Conservation (phyloP, 2,797 vertebrate species). For the Tolypeutes matacus region DNA sequence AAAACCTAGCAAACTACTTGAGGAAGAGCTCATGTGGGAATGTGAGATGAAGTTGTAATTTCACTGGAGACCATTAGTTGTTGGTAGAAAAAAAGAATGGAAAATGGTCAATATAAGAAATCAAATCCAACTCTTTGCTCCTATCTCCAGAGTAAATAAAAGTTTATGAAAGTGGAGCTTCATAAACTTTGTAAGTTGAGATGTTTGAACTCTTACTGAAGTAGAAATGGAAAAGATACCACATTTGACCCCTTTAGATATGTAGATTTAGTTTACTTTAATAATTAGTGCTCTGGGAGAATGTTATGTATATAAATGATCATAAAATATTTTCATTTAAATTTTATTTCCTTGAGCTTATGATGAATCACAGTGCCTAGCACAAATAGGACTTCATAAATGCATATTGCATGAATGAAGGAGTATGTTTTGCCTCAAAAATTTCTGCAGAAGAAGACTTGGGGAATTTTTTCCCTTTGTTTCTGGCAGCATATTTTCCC, state of each 20-base stretch:
- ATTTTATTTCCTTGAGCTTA: background rate
- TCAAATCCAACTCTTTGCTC: background rate
- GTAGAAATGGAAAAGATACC: background rate
- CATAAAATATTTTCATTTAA: background rate
- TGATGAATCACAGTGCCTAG: background rate
- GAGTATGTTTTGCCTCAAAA: background rate
- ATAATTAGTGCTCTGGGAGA: background rate
- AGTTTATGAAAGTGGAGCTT: background rate
- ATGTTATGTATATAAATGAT: background rate
- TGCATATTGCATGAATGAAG: background rate
- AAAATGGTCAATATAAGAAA: conserved; percentile 10
- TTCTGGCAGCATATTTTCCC: conserved; percentile 19
- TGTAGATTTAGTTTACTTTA: conserved; percentile 39
- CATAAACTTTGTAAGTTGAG: background rate
- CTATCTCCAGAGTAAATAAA: background rate
- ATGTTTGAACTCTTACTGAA: background rate
- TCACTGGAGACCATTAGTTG: background rate
- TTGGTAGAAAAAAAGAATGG: background rate
- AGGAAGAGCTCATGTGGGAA: background rate
- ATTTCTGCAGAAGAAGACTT: background rate
- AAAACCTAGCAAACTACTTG: background rate
- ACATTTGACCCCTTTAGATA: conserved; percentile 7
- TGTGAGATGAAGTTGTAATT: background rate
- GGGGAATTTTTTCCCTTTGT: conserved; percentile 29
- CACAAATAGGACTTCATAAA: background rate